A percentile compares a stretch with the other conserved stretches of the same genome.
Conservation (phyloP, 2,888 invertebrate species). For the Rhamphomyia laevipes region DNA sequence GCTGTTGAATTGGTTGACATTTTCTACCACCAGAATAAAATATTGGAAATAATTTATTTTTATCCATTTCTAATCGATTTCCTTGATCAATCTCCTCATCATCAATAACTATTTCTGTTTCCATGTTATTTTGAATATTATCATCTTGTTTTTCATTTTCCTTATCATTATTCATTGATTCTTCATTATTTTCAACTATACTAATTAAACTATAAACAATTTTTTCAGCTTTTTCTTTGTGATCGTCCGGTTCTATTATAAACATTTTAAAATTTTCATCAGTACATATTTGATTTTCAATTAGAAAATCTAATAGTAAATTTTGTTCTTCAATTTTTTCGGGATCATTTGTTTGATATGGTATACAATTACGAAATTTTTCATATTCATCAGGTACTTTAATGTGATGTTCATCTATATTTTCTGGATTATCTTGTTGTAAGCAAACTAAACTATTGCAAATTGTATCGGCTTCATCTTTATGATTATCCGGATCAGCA, state of each 20-base stretch:
- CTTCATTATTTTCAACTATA: not conserved
- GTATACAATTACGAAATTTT: constrained; percentile 18
- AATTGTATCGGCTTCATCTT: constrained; percentile 29
- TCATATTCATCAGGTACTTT: constrained; percentile 3
- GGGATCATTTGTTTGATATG: constrained; percentile 21
- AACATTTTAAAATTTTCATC: constrained; percentile 26
- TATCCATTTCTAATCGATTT: not conserved
- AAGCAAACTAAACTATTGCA: constrained; percentile 27
- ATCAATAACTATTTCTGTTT: not conserved
- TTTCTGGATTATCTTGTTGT: constrained; percentile 19
- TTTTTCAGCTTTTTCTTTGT: constrained; percentile 19
- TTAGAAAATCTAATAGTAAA: constrained; percentile 21
- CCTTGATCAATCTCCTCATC: not conserved
- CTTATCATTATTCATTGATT: constrained; percentile 8
- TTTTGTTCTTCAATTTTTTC: constrained; percentile 18
- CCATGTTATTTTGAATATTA: not conserved
- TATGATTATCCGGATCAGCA: constrained; percentile 31
- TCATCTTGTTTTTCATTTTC: not conserved
- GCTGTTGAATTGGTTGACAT: constrained; percentile 20
- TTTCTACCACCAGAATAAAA: constrained; percentile 28
- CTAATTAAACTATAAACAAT: constrained; percentile 9
- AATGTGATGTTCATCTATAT: not conserved
- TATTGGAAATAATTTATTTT: constrained; percentile 38
- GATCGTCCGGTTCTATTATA: constrained; percentile 21
- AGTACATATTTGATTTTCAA: constrained; percentile 22